Base-by-base conservation (phyloP, 2,797 vertebrate species). In the Sebastes minor region DNA sequence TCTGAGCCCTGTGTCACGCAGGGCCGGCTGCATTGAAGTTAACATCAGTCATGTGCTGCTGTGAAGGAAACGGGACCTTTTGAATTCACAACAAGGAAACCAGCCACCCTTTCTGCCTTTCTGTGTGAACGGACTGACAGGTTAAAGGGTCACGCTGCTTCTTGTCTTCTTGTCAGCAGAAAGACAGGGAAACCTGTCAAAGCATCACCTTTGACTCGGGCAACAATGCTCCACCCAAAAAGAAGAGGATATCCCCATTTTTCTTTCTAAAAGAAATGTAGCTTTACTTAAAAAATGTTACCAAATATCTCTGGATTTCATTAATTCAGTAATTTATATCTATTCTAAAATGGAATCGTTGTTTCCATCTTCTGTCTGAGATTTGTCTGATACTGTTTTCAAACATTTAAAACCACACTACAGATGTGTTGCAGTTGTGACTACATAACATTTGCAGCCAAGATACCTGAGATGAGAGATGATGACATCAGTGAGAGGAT, bases 11-110 rank as follows among this genome's bases (percentile, higher is more conserved):
- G 71, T 71, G 82, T 83, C 84, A 60, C 8, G 64, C 84, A 78
- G 85, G 23, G 35, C 33, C 7, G 14, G 28, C 62, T 72, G 67
- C 79, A 78, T 25, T 86, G 78, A 84, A 86, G 75, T 71, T 70
- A 81, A 86, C 77, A 90, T 86, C 81, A 80, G 70, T 88, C 78
- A 85, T 66, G 60, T 38, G 70, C 75, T 5, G 49, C 71, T 78
- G 82, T 82, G 80, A 87, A 86, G 89, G 83, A 91, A 91, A 86
- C 46, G 76, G 85, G 81, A 69, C 20, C 83, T 81, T 90, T 90
- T 82, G 81, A 91, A 79, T 79, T 66, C 23, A 52, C 2, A 46
- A 77, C 68, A 81, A 84, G 77, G 75, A 91, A 89, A 88, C 67
- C 69, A 33, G 77, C 57, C 76, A 80, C 77, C 71, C 46, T 33